A percentile compares a stretch with the other conserved stretches of the same genome.
Conservation (phyloP, 2,113 vertebrate genomes). For the Pangasianodon hypophthalmus region DNA sequence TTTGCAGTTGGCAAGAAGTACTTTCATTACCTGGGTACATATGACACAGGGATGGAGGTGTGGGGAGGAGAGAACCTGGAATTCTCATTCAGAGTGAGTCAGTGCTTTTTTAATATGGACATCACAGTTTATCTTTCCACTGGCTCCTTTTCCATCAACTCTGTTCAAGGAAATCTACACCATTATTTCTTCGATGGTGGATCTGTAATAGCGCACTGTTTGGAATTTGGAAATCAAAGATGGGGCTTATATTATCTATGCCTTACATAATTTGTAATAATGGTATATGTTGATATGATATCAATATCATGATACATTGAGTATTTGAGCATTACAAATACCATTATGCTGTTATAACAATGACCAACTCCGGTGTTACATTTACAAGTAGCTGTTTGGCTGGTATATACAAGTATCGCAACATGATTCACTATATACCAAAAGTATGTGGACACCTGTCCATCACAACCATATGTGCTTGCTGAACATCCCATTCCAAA, state of each 20-base stretch:
- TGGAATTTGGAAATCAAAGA: neutral
- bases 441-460: neutral
- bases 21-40: slow-evolving; percentile 94
- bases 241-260: neutral
- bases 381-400: neutral
- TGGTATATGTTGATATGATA: neutral
- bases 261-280: neutral
- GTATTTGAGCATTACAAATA: neutral
- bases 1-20: slow-evolving; percentile 93
- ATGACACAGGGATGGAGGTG: slow-evolving; percentile 98
- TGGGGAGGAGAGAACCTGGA: slow-evolving; percentile 99
- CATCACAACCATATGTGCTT: neutral
- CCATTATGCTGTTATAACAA: neutral
- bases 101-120: neutral
- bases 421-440: neutral
- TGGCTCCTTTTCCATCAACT: neutral
- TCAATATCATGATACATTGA: neutral
- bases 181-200: too few relatives aligned
- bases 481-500: neutral
- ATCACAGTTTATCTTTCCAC: too few relatives aligned
- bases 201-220: neutral
- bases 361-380: neutral
- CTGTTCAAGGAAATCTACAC: neutral
- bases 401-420: neutral
- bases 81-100: slow-evolving; percentile 94